A percentile compares a stretch with the other conserved stretches of the same genome.
phyloP scores from a whole-genome alignment of 1,140 invertebrate genomes.

The Aphis gossypii region DNA sequence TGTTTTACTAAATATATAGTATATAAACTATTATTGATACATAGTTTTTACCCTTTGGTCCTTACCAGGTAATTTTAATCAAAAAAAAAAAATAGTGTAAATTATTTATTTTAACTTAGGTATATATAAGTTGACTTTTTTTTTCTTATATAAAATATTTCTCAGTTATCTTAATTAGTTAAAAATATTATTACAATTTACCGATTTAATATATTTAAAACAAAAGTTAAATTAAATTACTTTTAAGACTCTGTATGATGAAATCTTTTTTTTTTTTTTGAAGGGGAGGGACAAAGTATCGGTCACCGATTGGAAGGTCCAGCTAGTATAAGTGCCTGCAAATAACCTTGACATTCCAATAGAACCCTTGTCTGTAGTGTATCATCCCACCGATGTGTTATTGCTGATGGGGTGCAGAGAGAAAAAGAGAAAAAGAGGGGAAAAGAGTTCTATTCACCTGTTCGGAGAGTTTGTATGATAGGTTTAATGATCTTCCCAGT shows the following conservation, averaged over 20 bases:
- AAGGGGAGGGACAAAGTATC: background rate
- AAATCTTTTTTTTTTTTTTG: background rate
- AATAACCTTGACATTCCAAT: conserved; percentile 50
- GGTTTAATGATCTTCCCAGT: conserved; percentile 13
- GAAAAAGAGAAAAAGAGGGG: background rate
- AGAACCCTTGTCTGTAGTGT: conserved; percentile 8
- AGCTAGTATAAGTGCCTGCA: background rate
- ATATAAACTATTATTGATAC: background rate
- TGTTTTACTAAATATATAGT: background rate
- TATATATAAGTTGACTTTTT: background rate
- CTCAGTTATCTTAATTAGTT: background rate
- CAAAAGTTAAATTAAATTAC: background rate
- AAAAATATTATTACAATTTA: background rate
- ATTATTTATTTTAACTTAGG: background rate
- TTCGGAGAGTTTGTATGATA: background rate
- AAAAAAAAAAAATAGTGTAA: background rate
- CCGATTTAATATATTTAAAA: background rate
- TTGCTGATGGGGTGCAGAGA: background rate
- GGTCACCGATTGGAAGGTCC: background rate
- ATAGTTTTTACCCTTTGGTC: background rate
- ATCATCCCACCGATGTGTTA: background rate
- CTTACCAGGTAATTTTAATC: background rate
- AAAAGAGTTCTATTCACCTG: background rate
- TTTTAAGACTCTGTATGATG: background rate
- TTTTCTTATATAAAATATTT: background rate